These are phyloP conservation scores for Diogma glabrata DNA, from an alignment of 2,888 invertebrate genomes.

Conservation along the genomic window DNA sequence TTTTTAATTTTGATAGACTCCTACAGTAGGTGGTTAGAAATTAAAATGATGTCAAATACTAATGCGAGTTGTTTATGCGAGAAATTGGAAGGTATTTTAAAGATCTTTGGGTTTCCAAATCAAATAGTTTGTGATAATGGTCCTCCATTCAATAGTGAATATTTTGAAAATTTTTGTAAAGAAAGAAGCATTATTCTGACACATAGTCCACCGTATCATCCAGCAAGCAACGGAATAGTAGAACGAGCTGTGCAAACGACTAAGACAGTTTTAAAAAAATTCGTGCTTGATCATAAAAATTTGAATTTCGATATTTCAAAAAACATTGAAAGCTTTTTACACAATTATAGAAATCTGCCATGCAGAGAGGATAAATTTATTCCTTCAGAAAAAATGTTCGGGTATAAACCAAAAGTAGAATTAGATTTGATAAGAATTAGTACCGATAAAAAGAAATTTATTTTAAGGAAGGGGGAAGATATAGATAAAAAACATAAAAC, in stretches of 20 bases:
- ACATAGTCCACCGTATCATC: slow-evolving; percentile 12
- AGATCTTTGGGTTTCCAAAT: too few species aligned
- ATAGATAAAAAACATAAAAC: too few species aligned
- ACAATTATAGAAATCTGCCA: neutral
- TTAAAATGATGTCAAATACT: slow-evolving; percentile 11
- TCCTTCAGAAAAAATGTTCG: neutral
- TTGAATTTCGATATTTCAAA: neutral
- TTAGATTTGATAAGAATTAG: neutral
- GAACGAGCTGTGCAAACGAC: slow-evolving; percentile 10
- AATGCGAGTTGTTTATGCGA: too few species aligned
- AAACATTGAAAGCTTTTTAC: neutral
- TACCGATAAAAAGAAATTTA: too few species aligned
- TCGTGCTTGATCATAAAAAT: neutral
- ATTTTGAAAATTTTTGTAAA: slow-evolving; percentile 10
- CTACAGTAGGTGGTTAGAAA: slow-evolving; percentile 13
- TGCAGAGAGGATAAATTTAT: neutral
- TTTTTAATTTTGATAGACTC: slow-evolving; percentile 13
- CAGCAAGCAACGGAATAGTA: slow-evolving; percentile 12
- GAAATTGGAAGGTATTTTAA: too few species aligned
- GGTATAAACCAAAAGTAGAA: neutral
- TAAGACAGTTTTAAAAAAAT: neutral
- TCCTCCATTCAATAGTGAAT: neutral
- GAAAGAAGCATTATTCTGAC: slow-evolving; percentile 7
- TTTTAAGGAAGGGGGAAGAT: too few species aligned
- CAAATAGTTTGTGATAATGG: slow-evolving; percentile 6